Conservation (phyloP, 2,888 invertebrate genomes). For the Drosophila bunnanda region DNA sequence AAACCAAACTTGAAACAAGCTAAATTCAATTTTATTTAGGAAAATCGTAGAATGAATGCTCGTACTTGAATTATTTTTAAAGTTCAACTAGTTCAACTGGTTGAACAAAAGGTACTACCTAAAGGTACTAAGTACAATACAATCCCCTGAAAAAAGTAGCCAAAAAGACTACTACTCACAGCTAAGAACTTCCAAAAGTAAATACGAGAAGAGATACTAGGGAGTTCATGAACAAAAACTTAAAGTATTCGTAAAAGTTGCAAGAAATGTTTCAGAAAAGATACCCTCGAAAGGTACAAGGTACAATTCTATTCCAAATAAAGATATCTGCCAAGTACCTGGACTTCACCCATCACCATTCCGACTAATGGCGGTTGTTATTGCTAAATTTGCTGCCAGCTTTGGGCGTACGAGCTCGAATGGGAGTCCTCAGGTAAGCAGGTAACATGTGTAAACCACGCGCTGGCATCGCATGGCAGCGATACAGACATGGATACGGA, state of each 20-base stretch:
- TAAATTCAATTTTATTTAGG: too few species aligned
- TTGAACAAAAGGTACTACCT: too few species aligned
- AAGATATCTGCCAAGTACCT: neutral
- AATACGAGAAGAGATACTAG: too few species aligned
- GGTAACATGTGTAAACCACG: conserved; percentile 65
- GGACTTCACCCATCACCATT: neutral
- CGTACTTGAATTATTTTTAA: neutral
- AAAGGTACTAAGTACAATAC: neutral
- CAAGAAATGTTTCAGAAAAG: too few species aligned
- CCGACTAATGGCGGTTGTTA: conserved; percentile 65
- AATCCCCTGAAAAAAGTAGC: too few species aligned
- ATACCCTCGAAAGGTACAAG: neutral
- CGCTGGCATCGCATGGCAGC: conserved; percentile 60
- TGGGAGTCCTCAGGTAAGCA: conserved; percentile 31
- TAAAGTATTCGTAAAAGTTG: too few species aligned
- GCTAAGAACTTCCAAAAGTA: neutral
- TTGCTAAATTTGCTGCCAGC: conserved; percentile 22
- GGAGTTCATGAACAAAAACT: too few species aligned
- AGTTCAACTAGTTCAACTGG: too few species aligned
- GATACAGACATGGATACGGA: conserved; percentile 27
- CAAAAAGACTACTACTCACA: too few species aligned
- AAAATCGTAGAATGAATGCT: too few species aligned
- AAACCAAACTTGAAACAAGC: too few species aligned
- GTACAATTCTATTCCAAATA: neutral
- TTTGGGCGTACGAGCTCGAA: conserved; percentile 2